Evolutionary conservation across 2,888 invertebrate species (phyloP), one percentile per base, ranked within the genome.

Genomic region (Aspidiotus destructor): DNA sequence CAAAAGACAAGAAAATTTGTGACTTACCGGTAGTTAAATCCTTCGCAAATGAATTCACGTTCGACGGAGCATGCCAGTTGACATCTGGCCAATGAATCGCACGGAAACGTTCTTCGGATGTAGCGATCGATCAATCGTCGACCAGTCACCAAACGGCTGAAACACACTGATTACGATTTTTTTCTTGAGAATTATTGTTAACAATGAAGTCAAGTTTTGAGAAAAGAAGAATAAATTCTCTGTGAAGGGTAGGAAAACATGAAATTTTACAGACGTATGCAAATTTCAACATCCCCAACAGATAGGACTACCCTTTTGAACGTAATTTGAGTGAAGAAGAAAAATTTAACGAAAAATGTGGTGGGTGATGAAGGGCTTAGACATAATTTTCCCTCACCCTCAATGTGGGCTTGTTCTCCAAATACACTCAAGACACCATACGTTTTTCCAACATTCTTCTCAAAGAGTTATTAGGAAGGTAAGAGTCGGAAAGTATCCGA

Each of bases 71-170:
- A 91, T 73, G 87, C 86, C 54, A 83, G 78, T 75, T 87, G 83
- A 75, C 90, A 91, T 74, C 88, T 87, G 73, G 88, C 86, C 0
- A 89, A 80, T 0, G 84, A 81, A 74, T 88, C 87, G 75, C 89
- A 89, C 7, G 84, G 79, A 17, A 87, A 78, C 41, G 86, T 84
- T 71, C 85, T 81, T 72, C 86, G 80, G 15, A 90, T 85, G 76
- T 85, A 84, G 71, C 84, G 83, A 28, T 86, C 81, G 0, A 85
- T 79, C 0, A 89, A 82, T 9, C 88, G 81, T 75, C 86, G 85
- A 0, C 89, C 90, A 2, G 88, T 85, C 73, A 89, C 78, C 55
- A 87, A 84, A 70, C 88, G 83, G 42, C 87, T 83, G 80, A 88
- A 91, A 76, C 91, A 91, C 63, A 87, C 90, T 89, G 81, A 3